Conservation (phyloP, 2,888 invertebrate species). For the Epinotia brunnichana region DNA sequence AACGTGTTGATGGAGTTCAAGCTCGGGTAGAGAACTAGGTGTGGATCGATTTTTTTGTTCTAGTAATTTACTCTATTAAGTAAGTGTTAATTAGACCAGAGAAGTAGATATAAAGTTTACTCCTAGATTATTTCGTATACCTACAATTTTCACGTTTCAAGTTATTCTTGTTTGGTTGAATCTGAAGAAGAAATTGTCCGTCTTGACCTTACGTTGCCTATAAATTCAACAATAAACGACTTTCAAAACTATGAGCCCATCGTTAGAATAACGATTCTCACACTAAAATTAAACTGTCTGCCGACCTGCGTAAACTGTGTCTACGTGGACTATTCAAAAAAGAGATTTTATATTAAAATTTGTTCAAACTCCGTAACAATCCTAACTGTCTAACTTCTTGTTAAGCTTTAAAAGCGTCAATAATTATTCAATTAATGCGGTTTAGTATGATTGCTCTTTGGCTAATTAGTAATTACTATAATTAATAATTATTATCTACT, state of each 20-base stretch:
- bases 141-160: too few relatives aligned
- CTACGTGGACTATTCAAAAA: too few relatives aligned
- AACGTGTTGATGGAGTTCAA: neutral
- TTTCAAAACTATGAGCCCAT: too few relatives aligned
- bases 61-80: too few relatives aligned
- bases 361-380: slow-evolving; percentile 16
- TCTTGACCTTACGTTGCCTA: too few relatives aligned
- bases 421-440: slow-evolving; percentile 30
- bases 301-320: too few relatives aligned
- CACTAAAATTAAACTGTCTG: neutral
- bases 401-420: slow-evolving; percentile 19
- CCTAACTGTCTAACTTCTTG: slow-evolving; percentile 17
- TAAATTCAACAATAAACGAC: too few relatives aligned
- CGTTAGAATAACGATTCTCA: neutral
- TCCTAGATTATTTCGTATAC: too few relatives aligned
- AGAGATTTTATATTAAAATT: slow-evolving; percentile 4
- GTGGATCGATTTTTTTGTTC: neutral
- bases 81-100: too few relatives aligned
- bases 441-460: slow-evolving; percentile 18
- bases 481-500: slow-evolving; percentile 29
- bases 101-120: too few relatives aligned
- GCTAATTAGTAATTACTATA: slow-evolving; percentile 4
- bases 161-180: too few relatives aligned
- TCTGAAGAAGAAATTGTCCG: too few relatives aligned
- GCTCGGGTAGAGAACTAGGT: neutral